These are phyloP conservation scores for Craterocephalus amniculus DNA, from an alignment of 2,797 vertebrate genomes.

Conservation along the genomic window DNA sequence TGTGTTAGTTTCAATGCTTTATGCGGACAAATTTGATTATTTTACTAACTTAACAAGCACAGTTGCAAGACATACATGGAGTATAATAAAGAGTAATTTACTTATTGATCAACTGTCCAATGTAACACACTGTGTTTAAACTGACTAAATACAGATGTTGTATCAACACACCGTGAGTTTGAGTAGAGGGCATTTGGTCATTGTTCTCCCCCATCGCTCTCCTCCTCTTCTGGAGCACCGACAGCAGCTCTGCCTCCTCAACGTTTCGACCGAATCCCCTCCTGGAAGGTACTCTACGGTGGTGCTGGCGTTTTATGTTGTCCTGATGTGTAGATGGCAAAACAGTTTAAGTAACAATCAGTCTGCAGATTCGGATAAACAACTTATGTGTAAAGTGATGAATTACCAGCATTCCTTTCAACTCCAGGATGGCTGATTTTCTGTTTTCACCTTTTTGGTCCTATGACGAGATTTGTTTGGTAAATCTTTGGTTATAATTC, in stretches of 20 bases:
- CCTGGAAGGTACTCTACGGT: constrained; percentile 52
- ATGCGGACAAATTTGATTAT: background rate
- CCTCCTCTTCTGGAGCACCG: constrained; percentile 84
- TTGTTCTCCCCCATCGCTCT: constrained; percentile 68
- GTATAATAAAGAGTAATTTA: background rate
- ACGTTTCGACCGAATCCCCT: constrained; percentile 60
- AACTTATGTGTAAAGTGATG: background rate
- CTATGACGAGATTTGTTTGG: constrained; percentile 49
- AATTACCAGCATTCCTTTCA: constrained; percentile 85
- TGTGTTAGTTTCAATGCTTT: background rate
- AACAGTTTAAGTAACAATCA: background rate
- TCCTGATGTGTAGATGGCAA: constrained; percentile 60
- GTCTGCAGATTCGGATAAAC: background rate
- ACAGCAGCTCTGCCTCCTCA: constrained; percentile 78
- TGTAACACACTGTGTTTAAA: background rate
- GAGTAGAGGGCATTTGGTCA: background rate
- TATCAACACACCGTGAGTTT: constrained; percentile 46
- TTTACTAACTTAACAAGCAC: background rate
- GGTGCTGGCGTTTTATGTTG: constrained; percentile 57
- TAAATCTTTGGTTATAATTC: background rate
- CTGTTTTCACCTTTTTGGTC: constrained; percentile 75
- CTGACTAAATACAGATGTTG: background rate
- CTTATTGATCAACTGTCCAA: background rate
- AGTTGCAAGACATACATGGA: background rate
- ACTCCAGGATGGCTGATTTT: constrained; percentile 80